Conservation (phyloP, 1,140 invertebrate genomes). For the Babylonia areolata region DNA sequence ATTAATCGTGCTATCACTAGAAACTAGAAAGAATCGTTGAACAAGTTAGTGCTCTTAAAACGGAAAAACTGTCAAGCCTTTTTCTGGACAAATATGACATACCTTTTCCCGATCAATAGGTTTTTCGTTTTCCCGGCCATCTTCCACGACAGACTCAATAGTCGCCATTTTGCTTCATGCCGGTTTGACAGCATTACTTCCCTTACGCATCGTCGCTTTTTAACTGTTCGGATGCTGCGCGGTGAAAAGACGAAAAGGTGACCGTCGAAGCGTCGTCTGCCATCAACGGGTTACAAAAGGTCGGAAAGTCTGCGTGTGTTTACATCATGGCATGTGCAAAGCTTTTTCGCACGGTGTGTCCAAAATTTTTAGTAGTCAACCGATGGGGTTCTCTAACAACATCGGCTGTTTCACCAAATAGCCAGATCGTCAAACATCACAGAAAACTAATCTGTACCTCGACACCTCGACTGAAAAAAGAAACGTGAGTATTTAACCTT, state of each 20-base stretch:
- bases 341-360: background rate
- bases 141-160: conserved; percentile 77
- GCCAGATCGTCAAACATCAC: background rate
- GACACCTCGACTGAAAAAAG: conserved; percentile 53
- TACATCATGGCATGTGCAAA: conserved; percentile 2
- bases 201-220: background rate
- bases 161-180: conserved; percentile 40
- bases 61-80: background rate
- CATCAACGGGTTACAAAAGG: background rate
- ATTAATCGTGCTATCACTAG: too few relatives aligned
- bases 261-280: conserved; percentile 16
- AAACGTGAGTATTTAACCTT: conserved; percentile 65
- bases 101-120: conserved; percentile 92
- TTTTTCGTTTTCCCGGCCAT: conserved; percentile 85
- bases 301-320: background rate
- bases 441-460: conserved; percentile 49
- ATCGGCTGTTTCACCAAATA: background rate
- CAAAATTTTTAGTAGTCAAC: conserved; percentile 12
- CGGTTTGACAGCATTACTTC: background rate
- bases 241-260: background rate
- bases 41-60: too few relatives aligned
- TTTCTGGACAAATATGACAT: background rate
- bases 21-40: too few relatives aligned
- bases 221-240: background rate
- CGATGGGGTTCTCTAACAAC: background rate